Evolutionary conservation across 2,113 vertebrate genomes (phyloP), one percentile per base, ranked within the genome.

Genomic region (Maccullochella peelii): DNA sequence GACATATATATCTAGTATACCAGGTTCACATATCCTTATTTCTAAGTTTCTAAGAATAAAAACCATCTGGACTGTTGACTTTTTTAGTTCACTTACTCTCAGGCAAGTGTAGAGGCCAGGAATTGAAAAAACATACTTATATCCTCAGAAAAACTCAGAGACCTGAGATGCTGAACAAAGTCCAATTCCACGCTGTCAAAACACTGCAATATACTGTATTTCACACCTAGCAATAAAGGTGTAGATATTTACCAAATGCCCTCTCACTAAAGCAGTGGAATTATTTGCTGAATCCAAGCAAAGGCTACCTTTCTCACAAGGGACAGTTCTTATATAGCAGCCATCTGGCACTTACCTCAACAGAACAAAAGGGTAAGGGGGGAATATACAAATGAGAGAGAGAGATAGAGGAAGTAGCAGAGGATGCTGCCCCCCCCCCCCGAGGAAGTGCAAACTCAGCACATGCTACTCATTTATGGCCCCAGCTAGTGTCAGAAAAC

Each of bases 401-500:
- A 16, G 58, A 71, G 44, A n/a, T n/a, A n/a, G 77, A 78, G 33
- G 33, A 44, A 44, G 57, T 36, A 61, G 47, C 38, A 50, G 58
- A 55, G 47, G 73, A 52, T 72, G 72, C 36, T 55, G 25, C 54
- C 2, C 42, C 47, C 11, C 59, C 58, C 62, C 15, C 30, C 50
- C n/a, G 70, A 73, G 55, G 0, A 71, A 80, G 78, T 77, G 90
- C 90, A 86, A 59, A 79, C 77, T 92, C 89, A 71, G 92, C 93
- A 91, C 47, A 30, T 11, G 4, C 63, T 2, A 10, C 78, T 80
- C 73, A 38, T 77, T 83, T 83, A 72, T 27, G 69, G 27, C 47
- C 73, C 73, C 38, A 1, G 57, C 78, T 73, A 21, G 54, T 33
- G 79, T 83, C 79, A 76, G 12, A 15, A 82, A 77, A 86, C 54